A percentile compares a stretch with the other conserved stretches of the same genome.
Evolutionary conservation across 2,888 invertebrate genomes (phyloP).

Genomic region (Torymus auratus): DNA sequence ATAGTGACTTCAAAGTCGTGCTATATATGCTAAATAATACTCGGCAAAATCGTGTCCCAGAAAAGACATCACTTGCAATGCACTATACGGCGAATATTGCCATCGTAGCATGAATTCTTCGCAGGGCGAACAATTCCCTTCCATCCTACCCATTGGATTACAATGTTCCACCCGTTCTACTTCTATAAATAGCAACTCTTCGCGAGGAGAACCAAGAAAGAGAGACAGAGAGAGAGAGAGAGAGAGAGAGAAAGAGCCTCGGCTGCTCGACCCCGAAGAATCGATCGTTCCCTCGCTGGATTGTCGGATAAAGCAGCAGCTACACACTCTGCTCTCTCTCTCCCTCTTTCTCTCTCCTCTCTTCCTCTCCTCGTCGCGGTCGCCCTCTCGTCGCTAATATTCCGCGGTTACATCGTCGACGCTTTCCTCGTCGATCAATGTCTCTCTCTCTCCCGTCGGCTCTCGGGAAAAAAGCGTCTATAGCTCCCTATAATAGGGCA

Average conservation of each 20-base stretch:
- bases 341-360: slow-evolving; percentile 6
- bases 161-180: slow-evolving; percentile 39
- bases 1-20: too few species aligned
- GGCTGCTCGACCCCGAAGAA: slow-evolving; percentile 34
- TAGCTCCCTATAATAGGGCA: background rate
- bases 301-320: slow-evolving; percentile 14
- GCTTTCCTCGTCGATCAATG: slow-evolving; percentile 46
- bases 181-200: slow-evolving; percentile 49
- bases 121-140: slow-evolving; percentile 10
- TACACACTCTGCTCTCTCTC: slow-evolving; percentile 4
- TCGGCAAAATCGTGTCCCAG: too few species aligned
- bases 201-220: background rate
- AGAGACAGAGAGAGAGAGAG: too few species aligned
- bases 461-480: background rate
- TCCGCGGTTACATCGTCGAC: slow-evolving; percentile 9
- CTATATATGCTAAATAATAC: too few species aligned
- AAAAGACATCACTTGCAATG: too few species aligned
- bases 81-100: too few species aligned
- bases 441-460: background rate
- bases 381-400: slow-evolving; percentile 10
- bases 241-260: background rate
- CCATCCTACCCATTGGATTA: slow-evolving; percentile 8
- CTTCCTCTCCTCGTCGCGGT: background rate
- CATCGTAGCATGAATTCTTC: background rate
- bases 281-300: slow-evolving; percentile 49